Evolutionary conservation across 1,140 invertebrate species (phyloP).

Genomic region (Apis laboriosa): DNA sequence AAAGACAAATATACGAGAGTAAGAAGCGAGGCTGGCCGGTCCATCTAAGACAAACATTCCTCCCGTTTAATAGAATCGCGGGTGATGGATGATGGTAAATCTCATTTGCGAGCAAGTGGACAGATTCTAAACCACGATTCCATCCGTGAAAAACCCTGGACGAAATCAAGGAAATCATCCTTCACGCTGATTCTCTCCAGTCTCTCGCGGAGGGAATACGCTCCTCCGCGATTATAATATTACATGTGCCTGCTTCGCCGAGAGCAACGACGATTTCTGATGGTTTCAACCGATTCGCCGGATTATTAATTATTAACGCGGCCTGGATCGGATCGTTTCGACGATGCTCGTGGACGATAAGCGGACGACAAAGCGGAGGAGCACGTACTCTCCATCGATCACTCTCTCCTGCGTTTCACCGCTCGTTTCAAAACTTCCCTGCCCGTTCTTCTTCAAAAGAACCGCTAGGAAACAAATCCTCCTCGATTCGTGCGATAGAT

Average conservation of each 20-base stretch:
- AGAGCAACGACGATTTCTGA: too few relatives aligned
- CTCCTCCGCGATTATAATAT: too few relatives aligned
- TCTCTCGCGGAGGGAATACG: too few relatives aligned
- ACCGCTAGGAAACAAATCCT: too few relatives aligned
- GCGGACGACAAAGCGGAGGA: slow-evolving; percentile 18
- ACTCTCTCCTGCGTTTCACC: background rate
- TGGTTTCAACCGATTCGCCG: too few relatives aligned
- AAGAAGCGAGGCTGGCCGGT: background rate
- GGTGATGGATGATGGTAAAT: background rate
- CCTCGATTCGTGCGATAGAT: too few relatives aligned
- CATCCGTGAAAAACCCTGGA: background rate
- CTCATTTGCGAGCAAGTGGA: background rate
- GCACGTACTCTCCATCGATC: background rate
- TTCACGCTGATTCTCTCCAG: slow-evolving; percentile 2
- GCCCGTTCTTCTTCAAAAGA: too few relatives aligned
- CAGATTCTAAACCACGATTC: background rate
- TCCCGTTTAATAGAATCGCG: background rate
- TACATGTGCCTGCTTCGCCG: too few relatives aligned
- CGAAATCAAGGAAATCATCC: slow-evolving; percentile 31
- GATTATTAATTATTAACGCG: too few relatives aligned
- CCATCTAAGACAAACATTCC: background rate
- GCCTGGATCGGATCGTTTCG: too few relatives aligned
- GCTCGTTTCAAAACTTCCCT: background rate
- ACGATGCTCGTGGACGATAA: background rate
- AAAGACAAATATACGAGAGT: background rate